Evolutionary conservation across 2,888 invertebrate genomes (phyloP).

Genomic region (Catonia carolina): DNA sequence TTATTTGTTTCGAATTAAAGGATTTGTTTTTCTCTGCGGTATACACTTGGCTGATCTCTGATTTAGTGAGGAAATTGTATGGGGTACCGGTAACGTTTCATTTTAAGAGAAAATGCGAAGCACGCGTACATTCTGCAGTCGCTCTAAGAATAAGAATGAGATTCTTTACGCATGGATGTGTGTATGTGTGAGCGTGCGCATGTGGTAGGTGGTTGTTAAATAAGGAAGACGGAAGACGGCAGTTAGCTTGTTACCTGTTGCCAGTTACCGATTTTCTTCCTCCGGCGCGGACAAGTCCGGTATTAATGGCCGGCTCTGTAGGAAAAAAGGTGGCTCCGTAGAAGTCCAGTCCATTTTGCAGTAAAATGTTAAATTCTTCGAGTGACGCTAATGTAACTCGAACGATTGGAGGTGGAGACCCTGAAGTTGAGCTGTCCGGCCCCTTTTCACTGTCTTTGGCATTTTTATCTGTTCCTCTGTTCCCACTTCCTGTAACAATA

Average conservation of each 20-base stretch:
- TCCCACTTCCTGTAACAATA: too few relatives aligned
- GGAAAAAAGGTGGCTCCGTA: slow-evolving; percentile 85
- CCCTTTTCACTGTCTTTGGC: slow-evolving; percentile 38
- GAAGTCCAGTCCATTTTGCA: slow-evolving; percentile 80
- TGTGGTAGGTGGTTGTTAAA: not conserved
- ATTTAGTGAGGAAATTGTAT: too few relatives aligned
- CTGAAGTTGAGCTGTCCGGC: slow-evolving; percentile 44
- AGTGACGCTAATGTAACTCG: slow-evolving; percentile 67
- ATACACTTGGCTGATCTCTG: too few relatives aligned
- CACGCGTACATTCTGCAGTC: too few relatives aligned
- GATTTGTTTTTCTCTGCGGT: too few relatives aligned
- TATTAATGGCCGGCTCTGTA: slow-evolving; percentile 51
- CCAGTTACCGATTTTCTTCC: slow-evolving; percentile 19
- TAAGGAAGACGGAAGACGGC: not conserved
- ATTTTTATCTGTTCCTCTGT: not conserved
- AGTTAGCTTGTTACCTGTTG: slow-evolving; percentile 21
- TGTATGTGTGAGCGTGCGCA: not conserved
- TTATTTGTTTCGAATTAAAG: too few relatives aligned
- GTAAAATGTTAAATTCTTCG: slow-evolving; percentile 67
- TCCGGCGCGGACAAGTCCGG: slow-evolving; percentile 13
- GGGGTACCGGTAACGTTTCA: too few relatives aligned
- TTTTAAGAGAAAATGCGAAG: too few relatives aligned
- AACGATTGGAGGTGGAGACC: slow-evolving; percentile 50
- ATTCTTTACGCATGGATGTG: not conserved
- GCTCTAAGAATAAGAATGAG: not conserved